Evolutionary conservation across 2,888 invertebrate species (phyloP), one percentile per base, ranked within the genome.

Genomic region (Caenorhabditis doughertyi): DNA sequence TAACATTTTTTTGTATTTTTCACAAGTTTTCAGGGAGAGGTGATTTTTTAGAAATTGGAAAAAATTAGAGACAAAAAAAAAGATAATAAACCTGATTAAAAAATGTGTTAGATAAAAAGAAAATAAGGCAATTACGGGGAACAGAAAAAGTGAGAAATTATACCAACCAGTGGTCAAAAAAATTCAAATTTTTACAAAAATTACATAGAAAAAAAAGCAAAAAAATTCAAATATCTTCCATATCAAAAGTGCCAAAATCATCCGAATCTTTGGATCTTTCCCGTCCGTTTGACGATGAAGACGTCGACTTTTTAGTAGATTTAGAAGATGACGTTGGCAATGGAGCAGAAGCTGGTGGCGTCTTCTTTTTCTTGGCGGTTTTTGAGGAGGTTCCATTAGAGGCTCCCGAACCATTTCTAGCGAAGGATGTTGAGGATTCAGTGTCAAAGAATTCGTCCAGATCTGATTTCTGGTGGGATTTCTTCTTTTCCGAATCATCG

Each of bases 361-460:
- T 49, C 64, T 79, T 70, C 70, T 68, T 76, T 53, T 76, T 76
- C 23, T 76, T 76, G 53, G 42, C 1, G 9, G 70, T 47, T 35
- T 62, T 60, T n/a, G n/a, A n/a, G n/a, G n/a, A n/a, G n/a, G n/a
- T n/a, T 23, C 70, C 70, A n/a, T 25, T 32, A 7, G 29, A 2
- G n/a, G 27, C n/a, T 2, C 2, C 16, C 7, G 39, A 39, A 39
- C 56, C 65, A 23, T 35, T 68, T 23, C 81, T 44, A 9, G 65
- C 58, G 32, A 76, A 65, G 29, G 76, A 23, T 1, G 62, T 32
- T 18, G 79, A 68, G 0, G 83, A 83, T 51, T 79, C 67, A 0
- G 83, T 83, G 51, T 83, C 83, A 62, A 71, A 83, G 56, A 83
- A 83, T 25, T 82, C 77, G 21, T 77, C 77, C 9, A 51, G 71